Percentiles rank a stretch among this genome's conserved stretches.
Conservation (phyloP, 2,113 vertebrate species). For the Delphinapterus leucas region DNA sequence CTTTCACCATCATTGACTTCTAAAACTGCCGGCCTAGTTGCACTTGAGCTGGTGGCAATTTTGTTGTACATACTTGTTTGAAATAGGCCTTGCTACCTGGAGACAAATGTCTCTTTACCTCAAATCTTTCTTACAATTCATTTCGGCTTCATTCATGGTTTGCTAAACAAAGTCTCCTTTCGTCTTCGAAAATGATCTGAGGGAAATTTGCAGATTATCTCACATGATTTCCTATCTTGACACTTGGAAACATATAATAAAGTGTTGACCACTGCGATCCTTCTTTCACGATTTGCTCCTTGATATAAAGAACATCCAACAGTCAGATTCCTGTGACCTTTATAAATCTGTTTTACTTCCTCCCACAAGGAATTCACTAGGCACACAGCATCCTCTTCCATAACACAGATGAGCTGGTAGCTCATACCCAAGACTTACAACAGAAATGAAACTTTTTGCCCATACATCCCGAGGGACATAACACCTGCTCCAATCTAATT, state of each 20-base stretch:
- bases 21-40: too few species aligned
- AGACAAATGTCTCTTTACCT: too few species aligned
- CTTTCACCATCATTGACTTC: too few species aligned
- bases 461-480: background rate
- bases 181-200: too few species aligned
- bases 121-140: too few species aligned
- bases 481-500: background rate
- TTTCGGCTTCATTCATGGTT: accelerated
- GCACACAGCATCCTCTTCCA: accelerated
- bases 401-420: background rate
- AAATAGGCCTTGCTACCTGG: too few species aligned
- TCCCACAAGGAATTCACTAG: background rate
- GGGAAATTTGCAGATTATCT: background rate
- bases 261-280: background rate
- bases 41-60: too few species aligned
- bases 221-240: too few species aligned
- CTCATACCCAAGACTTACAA: background rate
- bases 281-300: background rate
- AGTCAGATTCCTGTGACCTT: background rate
- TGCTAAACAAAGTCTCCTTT: too few species aligned
- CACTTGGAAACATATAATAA: background rate
- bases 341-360: background rate
- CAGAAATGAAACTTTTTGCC: background rate
- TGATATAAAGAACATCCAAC: background rate
- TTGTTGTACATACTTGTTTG: too few species aligned